Evolutionary conservation across 2,797 vertebrate species (phyloP), one percentile per base, ranked within the genome.

Genomic region (Anguilla pacifica): DNA sequence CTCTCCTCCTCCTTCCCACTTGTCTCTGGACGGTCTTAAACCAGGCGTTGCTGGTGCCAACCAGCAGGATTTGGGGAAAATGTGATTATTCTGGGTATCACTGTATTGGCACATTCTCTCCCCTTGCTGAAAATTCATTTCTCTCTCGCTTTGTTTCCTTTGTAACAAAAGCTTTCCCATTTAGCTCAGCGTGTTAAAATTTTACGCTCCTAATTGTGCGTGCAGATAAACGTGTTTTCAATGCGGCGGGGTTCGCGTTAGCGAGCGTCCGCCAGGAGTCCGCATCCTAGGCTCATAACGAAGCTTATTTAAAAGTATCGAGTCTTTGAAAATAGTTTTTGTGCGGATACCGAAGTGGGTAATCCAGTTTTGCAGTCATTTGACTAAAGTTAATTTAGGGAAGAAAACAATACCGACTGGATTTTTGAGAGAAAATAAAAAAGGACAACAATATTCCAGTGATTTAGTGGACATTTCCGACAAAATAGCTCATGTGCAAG

Each of bases 181-280:
- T 96, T 96, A 96, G 95, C 94, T 91, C 92, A 84, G 85, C 94
- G 91, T 96, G 95, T 96, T 95, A 92, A 90, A 10, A 96, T 96
- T 96, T 96, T 94, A 96, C 94, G 94, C 94, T 95, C 92, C 91
- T 96, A 95, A 96, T 96, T 96, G 93, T 94, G 92, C 88, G 85
- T 74, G 86, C 90, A 96, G 95, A 96, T 96, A 96, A 96, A 95
- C 92, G 93, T 92, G 93, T 94, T 94, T 94, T 85, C 57, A 46
- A 81, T 43, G 86, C 84, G 86, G 93, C 89, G 87, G 93, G 93
- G 88, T 51, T 74, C 70, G 53, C 57, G 83, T 74, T 77, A 85
- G 83, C 61, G 43, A 83, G 59, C 55, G 70, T 74, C 35, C 39
- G 13, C 51, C 11, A 85, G 87, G 53, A 84, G 87, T 88, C 85